Conservation (phyloP, 2,797 vertebrate species). For the Malurus leucopterus region DNA sequence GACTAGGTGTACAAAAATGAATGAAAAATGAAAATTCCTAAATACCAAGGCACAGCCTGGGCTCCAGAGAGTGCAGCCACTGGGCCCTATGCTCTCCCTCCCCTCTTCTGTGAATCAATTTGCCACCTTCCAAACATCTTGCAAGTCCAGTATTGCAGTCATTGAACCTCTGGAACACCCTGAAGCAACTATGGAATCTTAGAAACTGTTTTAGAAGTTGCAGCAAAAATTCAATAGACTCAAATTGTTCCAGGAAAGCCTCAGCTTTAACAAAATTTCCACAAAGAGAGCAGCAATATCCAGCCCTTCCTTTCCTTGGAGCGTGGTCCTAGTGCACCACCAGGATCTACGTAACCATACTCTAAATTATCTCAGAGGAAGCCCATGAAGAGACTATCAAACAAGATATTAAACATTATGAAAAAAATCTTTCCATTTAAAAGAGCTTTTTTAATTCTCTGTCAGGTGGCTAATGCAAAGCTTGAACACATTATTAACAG, state of each 20-base stretch:
- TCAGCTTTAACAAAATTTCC: neutral
- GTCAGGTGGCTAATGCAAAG: neutral
- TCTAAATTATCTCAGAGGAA: neutral
- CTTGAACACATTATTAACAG: neutral
- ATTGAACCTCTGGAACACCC: neutral
- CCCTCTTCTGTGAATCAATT: neutral
- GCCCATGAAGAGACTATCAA: neutral
- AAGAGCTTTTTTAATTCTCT: neutral
- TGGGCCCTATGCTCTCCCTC: neutral
- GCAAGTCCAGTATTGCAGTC: neutral
- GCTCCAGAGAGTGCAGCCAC: neutral
- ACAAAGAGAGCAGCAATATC: neutral
- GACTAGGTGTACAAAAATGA: neutral
- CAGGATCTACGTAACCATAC: neutral
- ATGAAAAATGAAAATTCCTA: neutral
- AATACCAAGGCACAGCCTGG: neutral
- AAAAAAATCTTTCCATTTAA: neutral
- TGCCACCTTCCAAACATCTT: neutral
- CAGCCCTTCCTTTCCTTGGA: neutral
- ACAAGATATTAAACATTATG: neutral
- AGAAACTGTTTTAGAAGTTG: neutral
- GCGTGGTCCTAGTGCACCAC: fast-evolving
- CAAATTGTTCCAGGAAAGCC: neutral
- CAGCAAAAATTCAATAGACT: neutral
- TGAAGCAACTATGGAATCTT: neutral